phyloP scores from a whole-genome alignment of 1,140 invertebrate species.

The Hesperophylax magnus region DNA sequence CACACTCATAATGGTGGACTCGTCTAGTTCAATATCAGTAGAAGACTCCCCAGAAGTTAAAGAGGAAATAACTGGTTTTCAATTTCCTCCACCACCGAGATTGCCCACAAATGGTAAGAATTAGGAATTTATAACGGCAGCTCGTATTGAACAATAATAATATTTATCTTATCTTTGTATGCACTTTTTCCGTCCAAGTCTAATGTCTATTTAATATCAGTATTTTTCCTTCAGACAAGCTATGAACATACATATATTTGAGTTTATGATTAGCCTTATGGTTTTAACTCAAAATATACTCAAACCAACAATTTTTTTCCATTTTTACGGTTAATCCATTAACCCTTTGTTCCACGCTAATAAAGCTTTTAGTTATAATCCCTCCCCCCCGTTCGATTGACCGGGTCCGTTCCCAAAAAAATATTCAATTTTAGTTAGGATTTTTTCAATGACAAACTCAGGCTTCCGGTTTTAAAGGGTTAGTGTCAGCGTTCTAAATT shows the following conservation, averaged over 20 bases:
- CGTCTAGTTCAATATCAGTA: slow-evolving; percentile 36
- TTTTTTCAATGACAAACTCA: too few relatives aligned
- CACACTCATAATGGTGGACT: slow-evolving; percentile 41
- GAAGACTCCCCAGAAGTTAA: slow-evolving; percentile 27
- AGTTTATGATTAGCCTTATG: not conserved
- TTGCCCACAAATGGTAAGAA: slow-evolving; percentile 4
- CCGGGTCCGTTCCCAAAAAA: too few relatives aligned
- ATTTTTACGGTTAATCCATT: too few relatives aligned
- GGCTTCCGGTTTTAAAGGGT: too few relatives aligned
- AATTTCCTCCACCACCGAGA: slow-evolving; percentile 50
- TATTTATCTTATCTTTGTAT: too few relatives aligned
- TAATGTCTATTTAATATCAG: not conserved
- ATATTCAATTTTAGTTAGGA: too few relatives aligned
- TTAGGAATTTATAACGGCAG: not conserved
- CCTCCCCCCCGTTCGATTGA: too few relatives aligned
- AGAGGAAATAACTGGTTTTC: slow-evolving; percentile 33
- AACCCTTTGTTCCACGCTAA: too few relatives aligned
- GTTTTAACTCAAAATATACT: not conserved
- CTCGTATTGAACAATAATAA: not conserved
- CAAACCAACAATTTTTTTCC: too few relatives aligned
- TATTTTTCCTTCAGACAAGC: not conserved
- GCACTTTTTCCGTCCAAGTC: not conserved
- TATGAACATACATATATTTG: not conserved
- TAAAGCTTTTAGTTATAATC: too few relatives aligned
- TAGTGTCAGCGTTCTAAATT: too few relatives aligned